These are phyloP conservation scores for Portevinia maculata DNA, from an alignment of 2,888 invertebrate species.

Conservation along the genomic window DNA sequence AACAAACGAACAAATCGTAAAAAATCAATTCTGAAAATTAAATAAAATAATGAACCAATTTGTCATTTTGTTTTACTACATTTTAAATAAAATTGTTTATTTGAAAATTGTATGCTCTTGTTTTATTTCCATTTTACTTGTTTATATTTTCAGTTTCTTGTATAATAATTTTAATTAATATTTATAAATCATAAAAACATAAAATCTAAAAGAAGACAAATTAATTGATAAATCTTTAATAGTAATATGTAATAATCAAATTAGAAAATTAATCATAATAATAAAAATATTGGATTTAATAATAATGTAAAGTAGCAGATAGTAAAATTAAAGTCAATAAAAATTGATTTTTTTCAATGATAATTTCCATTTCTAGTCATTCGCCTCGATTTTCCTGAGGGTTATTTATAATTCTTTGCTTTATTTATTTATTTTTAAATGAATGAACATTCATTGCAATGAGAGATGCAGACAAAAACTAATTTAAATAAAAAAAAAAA, in stretches of 20 bases:
- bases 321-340: slow-evolving; percentile 19
- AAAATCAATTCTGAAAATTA: slow-evolving; percentile 17
- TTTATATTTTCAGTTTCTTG: slow-evolving; percentile 57
- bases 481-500: slow-evolving; percentile 17
- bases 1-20: slow-evolving; percentile 7
- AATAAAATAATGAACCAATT: slow-evolving; percentile 11
- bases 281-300: slow-evolving; percentile 29
- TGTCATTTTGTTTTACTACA: slow-evolving; percentile 50
- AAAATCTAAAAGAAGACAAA: slow-evolving; percentile 69
- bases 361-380: slow-evolving; percentile 13
- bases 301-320: slow-evolving; percentile 16
- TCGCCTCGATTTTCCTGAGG: slow-evolving; percentile 60
- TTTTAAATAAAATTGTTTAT: slow-evolving; percentile 62
- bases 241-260: slow-evolving; percentile 58
- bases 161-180: slow-evolving; percentile 54
- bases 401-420: slow-evolving; percentile 1
- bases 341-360: not conserved
- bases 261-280: slow-evolving; percentile 58
- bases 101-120: slow-evolving; percentile 43
- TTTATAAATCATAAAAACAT: slow-evolving; percentile 70
- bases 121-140: slow-evolving; percentile 11
- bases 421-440: slow-evolving; percentile 18
- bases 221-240: slow-evolving; percentile 51
- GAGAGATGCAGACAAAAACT: slow-evolving; percentile 33
- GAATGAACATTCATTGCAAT: slow-evolving; percentile 60